Evolutionary conservation across 2,797 vertebrate genomes (phyloP).

Genomic region (Syndactyla subalaris): DNA sequence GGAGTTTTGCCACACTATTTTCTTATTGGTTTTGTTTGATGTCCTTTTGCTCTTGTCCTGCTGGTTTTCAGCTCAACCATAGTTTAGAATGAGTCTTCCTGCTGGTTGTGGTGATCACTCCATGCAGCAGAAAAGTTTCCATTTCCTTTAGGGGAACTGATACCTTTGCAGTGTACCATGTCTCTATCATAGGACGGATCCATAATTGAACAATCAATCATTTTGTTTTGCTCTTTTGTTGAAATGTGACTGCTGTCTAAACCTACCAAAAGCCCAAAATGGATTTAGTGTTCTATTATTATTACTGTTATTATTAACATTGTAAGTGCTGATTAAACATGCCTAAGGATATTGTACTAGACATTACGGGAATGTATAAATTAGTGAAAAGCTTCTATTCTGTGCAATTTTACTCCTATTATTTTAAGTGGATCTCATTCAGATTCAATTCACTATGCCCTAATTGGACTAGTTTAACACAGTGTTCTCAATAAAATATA

Average conservation of each 20-base stretch:
- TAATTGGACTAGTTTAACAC: constrained; percentile 86
- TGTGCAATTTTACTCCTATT: constrained; percentile 84
- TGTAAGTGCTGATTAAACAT: constrained; percentile 78
- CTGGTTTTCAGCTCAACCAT: background rate
- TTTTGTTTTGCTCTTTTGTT: constrained; percentile 35
- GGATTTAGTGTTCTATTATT: constrained; percentile 65
- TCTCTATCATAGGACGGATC: background rate
- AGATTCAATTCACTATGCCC: constrained; percentile 79
- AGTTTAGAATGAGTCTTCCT: background rate
- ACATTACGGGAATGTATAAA: constrained; percentile 83
- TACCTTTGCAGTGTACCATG: background rate
- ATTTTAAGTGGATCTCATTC: constrained; percentile 89
- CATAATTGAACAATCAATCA: background rate
- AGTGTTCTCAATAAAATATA: constrained; percentile 79
- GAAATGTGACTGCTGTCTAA: constrained; percentile 50
- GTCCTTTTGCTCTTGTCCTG: background rate
- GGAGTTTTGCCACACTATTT: background rate
- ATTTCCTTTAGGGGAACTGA: background rate
- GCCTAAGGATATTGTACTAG: constrained; percentile 83
- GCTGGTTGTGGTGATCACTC: background rate
- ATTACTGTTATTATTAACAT: constrained; percentile 68
- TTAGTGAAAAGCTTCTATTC: constrained; percentile 81
- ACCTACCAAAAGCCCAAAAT: constrained; percentile 50
- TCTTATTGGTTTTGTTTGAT: background rate
- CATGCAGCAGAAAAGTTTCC: background rate